Evolutionary conservation across 2,888 invertebrate genomes (phyloP).

Genomic region (Aromia moschata): DNA sequence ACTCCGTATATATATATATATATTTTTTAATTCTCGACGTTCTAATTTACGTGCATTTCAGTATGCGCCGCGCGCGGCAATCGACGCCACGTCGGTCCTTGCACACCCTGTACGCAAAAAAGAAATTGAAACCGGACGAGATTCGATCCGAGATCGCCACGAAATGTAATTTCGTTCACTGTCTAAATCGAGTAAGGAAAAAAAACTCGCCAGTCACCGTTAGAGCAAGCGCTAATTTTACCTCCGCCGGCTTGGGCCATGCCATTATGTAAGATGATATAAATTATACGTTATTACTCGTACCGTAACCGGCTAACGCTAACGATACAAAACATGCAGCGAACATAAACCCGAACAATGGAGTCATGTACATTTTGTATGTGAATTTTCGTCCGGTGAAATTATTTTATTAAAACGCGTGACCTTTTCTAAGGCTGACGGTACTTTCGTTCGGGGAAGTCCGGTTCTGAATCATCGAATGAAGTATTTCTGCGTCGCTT

Average conservation of each 20-base stretch:
- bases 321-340: constrained; percentile 8
- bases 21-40: no score
- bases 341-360: neutral
- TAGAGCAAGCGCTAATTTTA: constrained; percentile 10
- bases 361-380: neutral
- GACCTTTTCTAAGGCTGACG: no score
- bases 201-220: neutral
- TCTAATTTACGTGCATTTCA: no score
- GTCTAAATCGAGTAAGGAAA: no score
- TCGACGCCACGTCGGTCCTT: no score
- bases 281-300: constrained; percentile 21
- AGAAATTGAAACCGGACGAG: neutral
- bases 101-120: neutral
- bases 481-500: no score
- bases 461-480: no score
- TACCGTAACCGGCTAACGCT: neutral
- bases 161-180: neutral
- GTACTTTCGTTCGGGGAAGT: no score
- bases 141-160: neutral
- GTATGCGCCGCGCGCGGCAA: no score
- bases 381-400: no score
- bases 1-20: no score
- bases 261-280: constrained; percentile 7
- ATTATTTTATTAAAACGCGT: no score
- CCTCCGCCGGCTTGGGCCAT: constrained; percentile 2